A percentile compares a stretch with the other conserved stretches of the same genome.
These are phyloP conservation scores for Hapalemur alaotrensis DNA, from an alignment of 2,797 vertebrate genomes.

Conservation along the genomic window DNA sequence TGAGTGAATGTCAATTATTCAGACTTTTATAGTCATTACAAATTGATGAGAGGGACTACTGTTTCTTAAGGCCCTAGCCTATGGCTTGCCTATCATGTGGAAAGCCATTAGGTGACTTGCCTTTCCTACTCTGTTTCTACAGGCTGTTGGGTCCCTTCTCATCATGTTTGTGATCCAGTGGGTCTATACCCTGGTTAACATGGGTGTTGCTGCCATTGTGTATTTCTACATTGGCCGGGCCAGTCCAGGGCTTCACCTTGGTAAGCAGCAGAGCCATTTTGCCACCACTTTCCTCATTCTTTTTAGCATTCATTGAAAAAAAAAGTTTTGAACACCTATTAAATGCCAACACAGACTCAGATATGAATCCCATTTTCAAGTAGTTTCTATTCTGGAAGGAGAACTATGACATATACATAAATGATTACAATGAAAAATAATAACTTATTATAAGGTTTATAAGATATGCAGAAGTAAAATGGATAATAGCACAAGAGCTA, in stretches of 20 bases:
- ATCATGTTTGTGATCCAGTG: slow-evolving; percentile 98
- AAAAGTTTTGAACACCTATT: neutral
- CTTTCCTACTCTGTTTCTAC: slow-evolving; percentile 46
- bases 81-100: neutral
- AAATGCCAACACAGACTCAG: neutral
- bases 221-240: slow-evolving; percentile 95
- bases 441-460: neutral
- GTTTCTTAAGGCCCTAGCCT: neutral
- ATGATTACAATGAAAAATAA: neutral
- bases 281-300: neutral
- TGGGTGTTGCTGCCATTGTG: slow-evolving; percentile 89
- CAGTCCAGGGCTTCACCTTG: slow-evolving; percentile 94
- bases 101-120: neutral
- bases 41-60: neutral
- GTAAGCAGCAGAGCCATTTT: slow-evolving; percentile 81
- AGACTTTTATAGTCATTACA: neutral
- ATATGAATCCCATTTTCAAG: slow-evolving; percentile 17
- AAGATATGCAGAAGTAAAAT: neutral
- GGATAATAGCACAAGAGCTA: neutral
- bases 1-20: neutral
- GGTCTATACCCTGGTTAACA: slow-evolving; percentile 93
- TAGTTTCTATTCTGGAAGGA: neutral
- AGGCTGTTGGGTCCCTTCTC: slow-evolving; percentile 91
- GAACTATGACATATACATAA: neutral
- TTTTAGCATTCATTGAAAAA: neutral